phyloP scores from a whole-genome alignment of 2,797 vertebrate genomes.

The Enteromius argenteus region DNA sequence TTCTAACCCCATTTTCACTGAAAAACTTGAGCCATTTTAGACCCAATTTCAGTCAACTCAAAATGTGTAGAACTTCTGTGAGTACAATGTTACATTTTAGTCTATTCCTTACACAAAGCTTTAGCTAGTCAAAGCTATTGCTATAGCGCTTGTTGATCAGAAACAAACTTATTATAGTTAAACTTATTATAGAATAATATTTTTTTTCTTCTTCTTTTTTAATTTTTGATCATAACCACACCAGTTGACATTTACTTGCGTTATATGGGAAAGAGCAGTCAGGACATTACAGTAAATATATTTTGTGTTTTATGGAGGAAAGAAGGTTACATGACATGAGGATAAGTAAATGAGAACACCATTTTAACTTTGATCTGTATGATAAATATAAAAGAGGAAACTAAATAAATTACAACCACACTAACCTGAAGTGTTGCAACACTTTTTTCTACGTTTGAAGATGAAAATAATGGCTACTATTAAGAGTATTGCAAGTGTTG shows the following conservation, averaged over 20 bases:
- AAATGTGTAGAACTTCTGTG: not conserved
- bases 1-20: not conserved
- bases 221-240: not conserved
- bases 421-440: not conserved
- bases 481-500: slow-evolving; percentile 20
- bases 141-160: not conserved
- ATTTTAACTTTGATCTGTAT: not conserved
- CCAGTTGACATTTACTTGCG: not conserved
- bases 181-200: not conserved
- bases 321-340: not conserved
- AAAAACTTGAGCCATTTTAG: not conserved
- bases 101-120: not conserved
- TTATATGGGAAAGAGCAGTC: not conserved
- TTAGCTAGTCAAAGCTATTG: not conserved
- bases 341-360: not conserved
- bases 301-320: not conserved
- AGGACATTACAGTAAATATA: not conserved
- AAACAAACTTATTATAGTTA: no score
- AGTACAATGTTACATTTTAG: not conserved
- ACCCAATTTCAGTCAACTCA: not conserved
- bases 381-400: not conserved
- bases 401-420: not conserved
- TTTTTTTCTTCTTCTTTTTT: no score
- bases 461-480: slow-evolving; percentile 5
- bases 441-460: slow-evolving; percentile 38